Evolutionary conservation across 2,888 invertebrate genomes (phyloP).

Genomic region (Caenorhabditis parvicauda): DNA sequence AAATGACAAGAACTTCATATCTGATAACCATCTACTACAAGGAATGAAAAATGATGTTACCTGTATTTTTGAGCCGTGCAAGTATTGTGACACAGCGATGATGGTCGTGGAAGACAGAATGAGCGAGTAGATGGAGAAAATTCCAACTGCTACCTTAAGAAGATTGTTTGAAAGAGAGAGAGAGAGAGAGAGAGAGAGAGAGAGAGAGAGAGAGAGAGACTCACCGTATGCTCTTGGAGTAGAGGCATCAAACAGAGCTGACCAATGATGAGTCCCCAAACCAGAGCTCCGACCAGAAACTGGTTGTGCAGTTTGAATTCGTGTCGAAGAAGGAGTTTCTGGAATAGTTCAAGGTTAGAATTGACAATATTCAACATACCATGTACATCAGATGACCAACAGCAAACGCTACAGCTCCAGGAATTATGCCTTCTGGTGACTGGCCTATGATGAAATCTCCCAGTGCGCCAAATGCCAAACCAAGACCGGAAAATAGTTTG

Average conservation of each 20-base stretch:
- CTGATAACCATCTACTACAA: no score
- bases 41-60: no score
- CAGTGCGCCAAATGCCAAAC: slow-evolving; percentile 41
- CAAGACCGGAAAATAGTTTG: slow-evolving; percentile 22
- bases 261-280: slow-evolving; percentile 31
- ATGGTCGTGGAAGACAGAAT: slow-evolving; percentile 33
- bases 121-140: slow-evolving; percentile 38
- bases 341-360: slow-evolving; percentile 2
- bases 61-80: slow-evolving; percentile 26
- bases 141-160: slow-evolving; percentile 17
- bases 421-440: slow-evolving; percentile 39
- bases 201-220: background rate
- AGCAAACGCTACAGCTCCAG: slow-evolving; percentile 48
- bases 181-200: no score
- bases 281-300: slow-evolving; percentile 19
- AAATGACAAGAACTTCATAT: no score
- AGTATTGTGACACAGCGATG: slow-evolving; percentile 36
- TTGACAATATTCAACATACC: slow-evolving; percentile 14
- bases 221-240: slow-evolving; percentile 17
- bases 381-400: slow-evolving; percentile 50
- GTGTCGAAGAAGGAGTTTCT: slow-evolving; percentile 21
- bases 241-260: slow-evolving; percentile 30
- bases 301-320: slow-evolving; percentile 17
- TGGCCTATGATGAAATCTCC: slow-evolving; percentile 52
- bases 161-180: no score